Percentiles rank a stretch among this genome's conserved stretches.
Conservation (phyloP, 1,140 invertebrate genomes). For the Stegodyphus dumicola region DNA sequence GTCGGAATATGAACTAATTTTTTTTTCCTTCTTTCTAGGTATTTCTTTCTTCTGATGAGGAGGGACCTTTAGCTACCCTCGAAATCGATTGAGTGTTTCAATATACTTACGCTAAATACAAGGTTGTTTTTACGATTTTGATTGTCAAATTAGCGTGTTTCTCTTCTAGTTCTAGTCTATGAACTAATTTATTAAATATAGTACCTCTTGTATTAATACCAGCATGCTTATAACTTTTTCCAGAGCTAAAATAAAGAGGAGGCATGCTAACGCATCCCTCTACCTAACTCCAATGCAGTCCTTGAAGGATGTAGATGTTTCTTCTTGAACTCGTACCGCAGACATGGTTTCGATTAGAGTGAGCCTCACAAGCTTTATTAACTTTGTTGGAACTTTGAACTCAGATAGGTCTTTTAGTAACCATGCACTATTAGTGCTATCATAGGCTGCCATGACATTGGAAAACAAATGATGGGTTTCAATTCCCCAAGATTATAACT, state of each 20-base stretch:
- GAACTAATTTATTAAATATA: slow-evolving; percentile 4
- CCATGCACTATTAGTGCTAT: not conserved
- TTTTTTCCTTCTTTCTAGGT: no score
- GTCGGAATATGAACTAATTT: not conserved
- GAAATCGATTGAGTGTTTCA: no score
- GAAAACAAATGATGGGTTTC: not conserved
- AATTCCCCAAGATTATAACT: not conserved
- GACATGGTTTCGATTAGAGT: not conserved
- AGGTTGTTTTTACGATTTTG: no score
- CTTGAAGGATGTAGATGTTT: not conserved
- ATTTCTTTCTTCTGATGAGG: no score
- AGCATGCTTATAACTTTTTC: not conserved
- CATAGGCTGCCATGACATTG: not conserved
- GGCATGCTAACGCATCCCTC: not conserved
- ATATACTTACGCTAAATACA: no score
- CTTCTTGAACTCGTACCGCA: not conserved
- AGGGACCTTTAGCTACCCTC: no score
- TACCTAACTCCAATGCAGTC: not conserved
- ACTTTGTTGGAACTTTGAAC: not conserved
- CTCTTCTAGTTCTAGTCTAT: no score
- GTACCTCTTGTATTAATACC: not conserved
- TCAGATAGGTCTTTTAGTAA: not conserved
- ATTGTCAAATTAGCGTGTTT: no score
- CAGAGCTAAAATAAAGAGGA: not conserved
- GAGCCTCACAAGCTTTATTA: not conserved